These are phyloP conservation scores for Chelonus insularis DNA, from an alignment of 1,140 invertebrate genomes.

Conservation along the genomic window DNA sequence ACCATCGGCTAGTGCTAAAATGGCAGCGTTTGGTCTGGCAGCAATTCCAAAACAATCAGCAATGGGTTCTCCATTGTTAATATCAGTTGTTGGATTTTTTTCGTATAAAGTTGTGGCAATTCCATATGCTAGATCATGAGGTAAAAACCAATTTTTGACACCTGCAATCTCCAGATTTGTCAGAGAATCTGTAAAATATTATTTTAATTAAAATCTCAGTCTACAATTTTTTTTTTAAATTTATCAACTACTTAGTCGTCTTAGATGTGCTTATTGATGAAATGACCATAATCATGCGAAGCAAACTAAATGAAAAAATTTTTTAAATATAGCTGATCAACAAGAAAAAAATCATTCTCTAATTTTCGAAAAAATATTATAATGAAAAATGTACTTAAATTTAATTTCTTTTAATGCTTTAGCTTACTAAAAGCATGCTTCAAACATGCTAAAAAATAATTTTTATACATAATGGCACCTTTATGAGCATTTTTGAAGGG, in stretches of 20 bases:
- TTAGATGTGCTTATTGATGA: neutral
- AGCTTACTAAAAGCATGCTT: too few relatives aligned
- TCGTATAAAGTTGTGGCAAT: slow-evolving; percentile 77
- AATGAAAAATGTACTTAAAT: too few relatives aligned
- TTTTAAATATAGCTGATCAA: too few relatives aligned
- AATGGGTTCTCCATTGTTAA: slow-evolving; percentile 83
- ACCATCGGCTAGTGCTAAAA: slow-evolving; percentile 86
- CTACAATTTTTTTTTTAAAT: neutral
- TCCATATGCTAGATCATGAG: slow-evolving; percentile 71
- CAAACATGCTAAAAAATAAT: slow-evolving; percentile 8
- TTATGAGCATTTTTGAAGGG: slow-evolving; percentile 47
- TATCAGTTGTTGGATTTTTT: slow-evolving; percentile 74
- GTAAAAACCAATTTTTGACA: slow-evolving; percentile 70
- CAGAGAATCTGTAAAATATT: slow-evolving; percentile 23
- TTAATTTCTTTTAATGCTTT: neutral
- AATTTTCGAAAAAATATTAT: too few relatives aligned
- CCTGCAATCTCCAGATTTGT: slow-evolving; percentile 62
- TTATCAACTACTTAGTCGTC: neutral
- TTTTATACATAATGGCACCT: slow-evolving; percentile 39
- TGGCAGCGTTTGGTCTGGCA: slow-evolving; percentile 76
- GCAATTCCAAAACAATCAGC: slow-evolving; percentile 89
- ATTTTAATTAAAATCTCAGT: slow-evolving; percentile 1
- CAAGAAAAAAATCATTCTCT: too few relatives aligned
- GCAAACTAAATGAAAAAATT: too few relatives aligned
- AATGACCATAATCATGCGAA: slow-evolving; percentile 1